Conservation (phyloP, 1,140 invertebrate species). For the Drosophila persimilis region DNA sequence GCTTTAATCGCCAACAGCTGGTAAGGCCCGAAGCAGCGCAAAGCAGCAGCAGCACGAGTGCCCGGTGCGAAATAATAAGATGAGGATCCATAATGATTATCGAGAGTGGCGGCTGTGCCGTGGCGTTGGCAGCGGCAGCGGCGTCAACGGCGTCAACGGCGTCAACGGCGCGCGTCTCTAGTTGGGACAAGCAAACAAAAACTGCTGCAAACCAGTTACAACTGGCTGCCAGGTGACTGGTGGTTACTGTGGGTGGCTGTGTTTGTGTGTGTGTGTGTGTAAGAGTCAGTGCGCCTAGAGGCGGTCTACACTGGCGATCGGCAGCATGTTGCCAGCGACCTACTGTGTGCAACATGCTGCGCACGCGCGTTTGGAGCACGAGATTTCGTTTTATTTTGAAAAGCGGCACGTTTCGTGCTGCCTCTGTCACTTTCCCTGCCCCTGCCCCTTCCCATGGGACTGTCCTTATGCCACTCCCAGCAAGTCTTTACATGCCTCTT, state of each 20-base stretch:
- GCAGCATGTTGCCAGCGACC: constrained; percentile 42
- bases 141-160: no score
- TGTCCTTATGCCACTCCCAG: constrained; percentile 10
- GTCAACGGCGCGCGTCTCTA: constrained; percentile 12
- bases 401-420: constrained; percentile 75
- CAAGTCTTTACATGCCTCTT: constrained; percentile 45
- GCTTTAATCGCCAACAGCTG: constrained; percentile 46
- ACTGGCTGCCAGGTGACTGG: constrained; percentile 38
- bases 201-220: constrained; percentile 72
- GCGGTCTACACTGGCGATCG: constrained; percentile 1
- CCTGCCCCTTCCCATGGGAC: constrained; percentile 1
- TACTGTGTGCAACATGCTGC: constrained; percentile 59
- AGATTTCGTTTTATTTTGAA: constrained; percentile 77
- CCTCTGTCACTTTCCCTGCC: constrained; percentile 19
- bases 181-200: constrained; percentile 43
- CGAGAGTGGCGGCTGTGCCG: constrained; percentile 41
- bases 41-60: constrained; percentile 27
- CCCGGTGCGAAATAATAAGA: constrained; percentile 42
- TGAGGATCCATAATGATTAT: constrained; percentile 46
- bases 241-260: constrained; percentile 7
- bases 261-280: constrained; percentile 31
- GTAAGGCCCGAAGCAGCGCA: constrained; percentile 5
- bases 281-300: not conserved
- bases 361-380: constrained; percentile 59
- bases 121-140: not conserved